Conservation (phyloP, 2,113 vertebrate species). For the Murina feae region DNA sequence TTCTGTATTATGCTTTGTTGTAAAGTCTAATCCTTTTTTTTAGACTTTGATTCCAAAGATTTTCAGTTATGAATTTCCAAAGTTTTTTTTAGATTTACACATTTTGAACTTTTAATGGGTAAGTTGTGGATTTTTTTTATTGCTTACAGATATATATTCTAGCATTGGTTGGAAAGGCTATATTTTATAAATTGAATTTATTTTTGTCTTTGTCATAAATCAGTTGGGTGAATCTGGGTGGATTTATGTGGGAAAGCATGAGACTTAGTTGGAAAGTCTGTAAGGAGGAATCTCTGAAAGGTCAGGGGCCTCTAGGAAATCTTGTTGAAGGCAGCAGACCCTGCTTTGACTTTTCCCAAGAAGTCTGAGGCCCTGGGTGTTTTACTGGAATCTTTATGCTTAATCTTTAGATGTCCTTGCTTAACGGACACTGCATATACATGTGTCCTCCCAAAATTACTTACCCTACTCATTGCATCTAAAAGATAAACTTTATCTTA, state of each 20-base stretch:
- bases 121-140: neutral
- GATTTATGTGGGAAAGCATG: neutral
- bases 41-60: neutral
- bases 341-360: too few species aligned
- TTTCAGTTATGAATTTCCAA: neutral
- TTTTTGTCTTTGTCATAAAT: neutral
- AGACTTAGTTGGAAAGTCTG: too few species aligned
- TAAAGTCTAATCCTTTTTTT: neutral
- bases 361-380: too few species aligned
- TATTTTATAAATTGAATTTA: neutral
- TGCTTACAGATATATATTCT: neutral
- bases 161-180: neutral
- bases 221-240: neutral
- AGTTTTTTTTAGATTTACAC: neutral
- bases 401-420: too few species aligned
- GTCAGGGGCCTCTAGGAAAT: too few species aligned
- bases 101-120: neutral
- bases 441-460: too few species aligned
- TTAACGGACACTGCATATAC: too few species aligned
- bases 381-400: too few species aligned
- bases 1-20: neutral
- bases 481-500: too few species aligned
- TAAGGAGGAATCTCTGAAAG: too few species aligned
- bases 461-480: too few species aligned
- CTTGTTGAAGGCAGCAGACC: too few species aligned